These are phyloP conservation scores for Ramphastos sulfuratus DNA, from an alignment of 2,113 vertebrate genomes.

Conservation along the genomic window DNA sequence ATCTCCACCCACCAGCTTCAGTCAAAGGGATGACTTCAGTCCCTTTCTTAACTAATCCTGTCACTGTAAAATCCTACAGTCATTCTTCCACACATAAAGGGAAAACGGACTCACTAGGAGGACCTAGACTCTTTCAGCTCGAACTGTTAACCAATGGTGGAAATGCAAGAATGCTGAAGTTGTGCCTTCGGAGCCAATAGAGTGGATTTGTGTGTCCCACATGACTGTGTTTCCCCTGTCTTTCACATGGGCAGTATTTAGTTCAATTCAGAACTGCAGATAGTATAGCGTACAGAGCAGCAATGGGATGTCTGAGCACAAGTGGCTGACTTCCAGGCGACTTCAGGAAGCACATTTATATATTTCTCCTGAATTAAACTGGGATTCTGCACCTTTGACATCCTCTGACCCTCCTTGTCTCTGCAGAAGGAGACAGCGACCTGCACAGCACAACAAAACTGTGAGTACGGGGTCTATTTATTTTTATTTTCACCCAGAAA, in stretches of 20 bases:
- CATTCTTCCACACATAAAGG: conserved; percentile 84
- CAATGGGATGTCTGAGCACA: conserved; percentile 76
- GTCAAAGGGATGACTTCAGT: conserved; percentile 73
- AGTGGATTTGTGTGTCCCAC: conserved; percentile 76
- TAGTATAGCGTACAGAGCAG: conserved; percentile 78
- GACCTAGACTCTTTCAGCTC: conserved; percentile 75
- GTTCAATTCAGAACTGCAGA: conserved; percentile 85
- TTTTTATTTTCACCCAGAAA: conserved; percentile 43
- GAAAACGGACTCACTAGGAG: conserved; percentile 72
- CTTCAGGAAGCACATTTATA: conserved; percentile 55
- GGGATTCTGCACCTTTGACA: conserved; percentile 69
- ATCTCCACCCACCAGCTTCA: conserved; percentile 67
- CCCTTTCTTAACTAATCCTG: conserved; percentile 75
- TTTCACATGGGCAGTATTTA: conserved; percentile 80
- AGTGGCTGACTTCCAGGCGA: conserved; percentile 66
- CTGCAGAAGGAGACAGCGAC: neutral
- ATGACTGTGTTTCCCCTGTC: conserved; percentile 82
- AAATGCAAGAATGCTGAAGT: conserved; percentile 80
- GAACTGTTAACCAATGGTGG: conserved; percentile 83
- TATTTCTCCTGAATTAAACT: conserved; percentile 18
- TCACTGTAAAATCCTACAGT: conserved; percentile 78
- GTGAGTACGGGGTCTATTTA: conserved; percentile 66
- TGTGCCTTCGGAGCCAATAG: conserved; percentile 82
- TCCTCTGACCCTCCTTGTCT: neutral
- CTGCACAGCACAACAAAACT: conserved; percentile 42